Conservation (phyloP, 2,888 invertebrate species). For the Liopterus haemorrhoidalis region DNA sequence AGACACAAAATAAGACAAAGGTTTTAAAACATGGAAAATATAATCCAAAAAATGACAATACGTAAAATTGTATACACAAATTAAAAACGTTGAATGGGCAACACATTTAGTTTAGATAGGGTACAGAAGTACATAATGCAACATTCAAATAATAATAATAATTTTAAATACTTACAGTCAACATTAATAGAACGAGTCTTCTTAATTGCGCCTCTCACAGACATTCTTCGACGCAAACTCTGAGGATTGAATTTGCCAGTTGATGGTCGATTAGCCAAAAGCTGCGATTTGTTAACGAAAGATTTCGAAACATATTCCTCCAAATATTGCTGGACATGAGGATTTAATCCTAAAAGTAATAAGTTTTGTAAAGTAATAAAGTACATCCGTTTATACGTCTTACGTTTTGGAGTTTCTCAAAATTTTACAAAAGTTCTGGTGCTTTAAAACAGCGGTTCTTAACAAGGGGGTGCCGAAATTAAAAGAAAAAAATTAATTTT, state of each 20-base stretch:
- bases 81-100: no score
- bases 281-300: slow-evolving; percentile 64
- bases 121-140: no score
- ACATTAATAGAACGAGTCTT: slow-evolving; percentile 90
- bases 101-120: no score
- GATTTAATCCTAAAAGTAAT: slow-evolving; percentile 58
- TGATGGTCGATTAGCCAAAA: slow-evolving; percentile 54
- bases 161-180: slow-evolving; percentile 60
- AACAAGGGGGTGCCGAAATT: no score
- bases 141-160: background rate
- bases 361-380: slow-evolving; percentile 13
- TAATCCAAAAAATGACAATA: no score
- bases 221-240: slow-evolving; percentile 67
- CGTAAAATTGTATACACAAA: no score
- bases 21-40: no score
- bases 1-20: no score
- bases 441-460: no score
- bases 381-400: background rate
- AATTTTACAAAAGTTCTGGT: no score
- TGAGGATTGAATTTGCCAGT: slow-evolving; percentile 51
- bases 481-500: no score
- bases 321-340: slow-evolving; percentile 78
- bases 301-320: slow-evolving; percentile 80
- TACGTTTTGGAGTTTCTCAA: no score
- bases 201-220: slow-evolving; percentile 87